Conservation (phyloP, 1,140 invertebrate genomes). For the Drosophila kohkoa region DNA sequence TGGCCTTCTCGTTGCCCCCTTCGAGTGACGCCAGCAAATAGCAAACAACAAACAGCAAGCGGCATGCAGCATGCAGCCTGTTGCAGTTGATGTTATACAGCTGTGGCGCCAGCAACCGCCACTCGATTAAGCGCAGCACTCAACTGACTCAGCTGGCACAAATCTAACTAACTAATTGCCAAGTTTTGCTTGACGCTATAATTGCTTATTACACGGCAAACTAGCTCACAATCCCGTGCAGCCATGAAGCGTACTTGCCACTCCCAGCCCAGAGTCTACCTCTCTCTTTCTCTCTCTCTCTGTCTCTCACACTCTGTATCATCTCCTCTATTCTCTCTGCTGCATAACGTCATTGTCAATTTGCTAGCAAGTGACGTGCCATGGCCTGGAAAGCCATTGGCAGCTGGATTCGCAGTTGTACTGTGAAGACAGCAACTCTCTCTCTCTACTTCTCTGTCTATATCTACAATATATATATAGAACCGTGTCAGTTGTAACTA, state of each 20-base stretch:
- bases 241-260: conserved; percentile 15
- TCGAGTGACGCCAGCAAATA: conserved; percentile 13
- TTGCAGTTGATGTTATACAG: conserved; percentile 36
- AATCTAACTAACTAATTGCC: conserved; percentile 67
- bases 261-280: neutral
- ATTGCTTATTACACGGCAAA: conserved; percentile 76
- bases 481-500: neutral
- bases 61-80: conserved; percentile 14
- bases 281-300: too few relatives aligned
- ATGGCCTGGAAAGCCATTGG: conserved; percentile 39
- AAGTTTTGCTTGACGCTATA: conserved; percentile 57
- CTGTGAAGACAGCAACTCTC: neutral
- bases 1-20: conserved; percentile 30
- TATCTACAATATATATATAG: neutral
- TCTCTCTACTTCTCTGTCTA: neutral
- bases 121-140: conserved; percentile 40
- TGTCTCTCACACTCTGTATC: neutral
- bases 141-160: conserved; percentile 60
- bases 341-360: conserved; percentile 60
- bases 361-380: conserved; percentile 38
- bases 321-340: neutral
- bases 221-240: conserved; percentile 63
- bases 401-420: conserved; percentile 21
- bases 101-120: conserved; percentile 31
- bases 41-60: neutral